Evolutionary conservation across 2,113 vertebrate species (phyloP).

Genomic region (Sphyrna mokarran): DNA sequence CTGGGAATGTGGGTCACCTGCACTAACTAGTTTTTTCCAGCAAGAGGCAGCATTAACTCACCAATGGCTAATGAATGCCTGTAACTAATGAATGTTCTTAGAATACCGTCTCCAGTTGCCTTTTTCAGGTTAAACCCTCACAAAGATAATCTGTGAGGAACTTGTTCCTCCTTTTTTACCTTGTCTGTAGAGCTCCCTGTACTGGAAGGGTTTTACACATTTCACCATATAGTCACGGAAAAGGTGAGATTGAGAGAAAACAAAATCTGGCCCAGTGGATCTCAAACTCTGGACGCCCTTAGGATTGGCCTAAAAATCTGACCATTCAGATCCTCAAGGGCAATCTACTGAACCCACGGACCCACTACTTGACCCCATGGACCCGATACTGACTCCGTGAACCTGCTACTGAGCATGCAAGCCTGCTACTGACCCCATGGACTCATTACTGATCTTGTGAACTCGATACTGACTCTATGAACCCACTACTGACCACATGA

Average conservation of each 20-base stretch:
- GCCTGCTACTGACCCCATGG: too few relatives aligned
- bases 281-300: too few relatives aligned
- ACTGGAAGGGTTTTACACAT: neutral
- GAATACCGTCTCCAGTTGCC: neutral
- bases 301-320: neutral
- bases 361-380: too few relatives aligned
- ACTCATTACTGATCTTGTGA: too few relatives aligned
- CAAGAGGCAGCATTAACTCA: conserved; percentile 17
- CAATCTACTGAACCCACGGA: too few relatives aligned
- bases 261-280: neutral
- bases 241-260: neutral
- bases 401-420: too few relatives aligned
- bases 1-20: neutral
- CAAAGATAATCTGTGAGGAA: neutral
- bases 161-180: neutral
- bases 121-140: neutral
- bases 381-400: too few relatives aligned
- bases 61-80: neutral
- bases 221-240: neutral
- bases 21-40: neutral
- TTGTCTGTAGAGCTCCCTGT: neutral
- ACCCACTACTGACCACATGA: too few relatives aligned
- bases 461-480: too few relatives aligned
- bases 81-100: neutral
- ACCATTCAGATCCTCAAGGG: too few relatives aligned